Conservation (phyloP, 2,113 vertebrate species). For the Prinia subflava region DNA sequence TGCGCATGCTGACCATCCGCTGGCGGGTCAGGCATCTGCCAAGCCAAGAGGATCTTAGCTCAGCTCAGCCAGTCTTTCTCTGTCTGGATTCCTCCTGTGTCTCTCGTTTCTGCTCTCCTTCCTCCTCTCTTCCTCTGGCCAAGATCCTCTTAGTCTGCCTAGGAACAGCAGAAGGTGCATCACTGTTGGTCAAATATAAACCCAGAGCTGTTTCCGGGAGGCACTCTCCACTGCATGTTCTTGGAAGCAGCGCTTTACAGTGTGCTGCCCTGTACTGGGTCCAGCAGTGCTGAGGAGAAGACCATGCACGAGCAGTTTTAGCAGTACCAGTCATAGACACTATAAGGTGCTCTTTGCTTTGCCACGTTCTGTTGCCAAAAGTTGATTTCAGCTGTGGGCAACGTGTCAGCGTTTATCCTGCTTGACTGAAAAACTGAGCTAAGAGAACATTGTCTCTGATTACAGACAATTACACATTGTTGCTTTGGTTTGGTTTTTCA, state of each 20-base stretch:
- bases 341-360: slow-evolving; percentile 59
- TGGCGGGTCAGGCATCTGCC: background rate
- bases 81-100: slow-evolving; percentile 41
- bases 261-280: fast-evolving
- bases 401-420: background rate
- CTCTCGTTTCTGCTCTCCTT: slow-evolving; percentile 27
- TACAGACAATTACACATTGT: background rate
- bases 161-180: slow-evolving; percentile 33
- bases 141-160: slow-evolving; percentile 6
- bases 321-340: slow-evolving; percentile 37
- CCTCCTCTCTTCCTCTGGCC: background rate
- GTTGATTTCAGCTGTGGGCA: slow-evolving; percentile 25
- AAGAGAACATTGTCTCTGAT: slow-evolving; percentile 9
- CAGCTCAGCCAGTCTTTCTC: background rate
- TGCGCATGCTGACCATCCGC: slow-evolving; percentile 30
- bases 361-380: slow-evolving; percentile 18
- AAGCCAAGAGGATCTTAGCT: slow-evolving; percentile 30
- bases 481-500: slow-evolving; percentile 6
- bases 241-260: background rate
- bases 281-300: background rate
- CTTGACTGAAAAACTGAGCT: slow-evolving; percentile 4
- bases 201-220: background rate
- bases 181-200: background rate
- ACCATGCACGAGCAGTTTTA: background rate
- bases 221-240: background rate